Conservation (phyloP, 2,888 invertebrate species). For the Synanthedon myopaeformis region DNA sequence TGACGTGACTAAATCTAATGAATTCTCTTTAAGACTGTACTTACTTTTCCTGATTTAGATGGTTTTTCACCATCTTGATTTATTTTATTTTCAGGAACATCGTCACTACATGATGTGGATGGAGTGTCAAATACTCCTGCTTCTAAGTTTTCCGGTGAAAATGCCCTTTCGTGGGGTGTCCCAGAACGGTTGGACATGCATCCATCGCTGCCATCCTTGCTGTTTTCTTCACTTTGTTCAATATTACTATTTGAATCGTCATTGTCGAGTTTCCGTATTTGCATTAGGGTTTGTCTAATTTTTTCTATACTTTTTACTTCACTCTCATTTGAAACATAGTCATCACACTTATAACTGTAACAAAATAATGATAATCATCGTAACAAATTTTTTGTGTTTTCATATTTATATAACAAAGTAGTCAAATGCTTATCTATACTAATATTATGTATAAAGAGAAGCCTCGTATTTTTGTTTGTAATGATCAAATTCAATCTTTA, state of each 20-base stretch:
- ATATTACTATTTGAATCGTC: constrained; percentile 28
- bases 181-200: constrained; percentile 13
- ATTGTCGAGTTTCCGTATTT: constrained; percentile 14
- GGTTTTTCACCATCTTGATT: not conserved
- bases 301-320: constrained; percentile 66
- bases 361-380: not conserved
- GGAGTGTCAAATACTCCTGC: constrained; percentile 8
- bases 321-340: constrained; percentile 81
- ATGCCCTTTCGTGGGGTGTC: not conserved
- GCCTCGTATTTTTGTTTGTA: too few species aligned
- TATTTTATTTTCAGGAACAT: constrained; percentile 13
- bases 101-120: constrained; percentile 22
- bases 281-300: constrained; percentile 65
- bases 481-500: too few species aligned
- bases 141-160: not conserved
- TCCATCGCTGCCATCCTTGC: constrained; percentile 27
- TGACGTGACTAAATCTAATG: too few species aligned
- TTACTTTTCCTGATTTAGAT: not conserved
- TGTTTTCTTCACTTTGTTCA: constrained; percentile 29
- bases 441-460: too few species aligned
- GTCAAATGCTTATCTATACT: too few species aligned
- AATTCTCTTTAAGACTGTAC: too few species aligned
- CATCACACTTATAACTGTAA: constrained; percentile 83
- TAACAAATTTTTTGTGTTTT: too few species aligned
- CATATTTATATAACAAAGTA: too few species aligned